Evolutionary conservation across 2,888 invertebrate species (phyloP).

Genomic region (Trachelus tabidus): DNA sequence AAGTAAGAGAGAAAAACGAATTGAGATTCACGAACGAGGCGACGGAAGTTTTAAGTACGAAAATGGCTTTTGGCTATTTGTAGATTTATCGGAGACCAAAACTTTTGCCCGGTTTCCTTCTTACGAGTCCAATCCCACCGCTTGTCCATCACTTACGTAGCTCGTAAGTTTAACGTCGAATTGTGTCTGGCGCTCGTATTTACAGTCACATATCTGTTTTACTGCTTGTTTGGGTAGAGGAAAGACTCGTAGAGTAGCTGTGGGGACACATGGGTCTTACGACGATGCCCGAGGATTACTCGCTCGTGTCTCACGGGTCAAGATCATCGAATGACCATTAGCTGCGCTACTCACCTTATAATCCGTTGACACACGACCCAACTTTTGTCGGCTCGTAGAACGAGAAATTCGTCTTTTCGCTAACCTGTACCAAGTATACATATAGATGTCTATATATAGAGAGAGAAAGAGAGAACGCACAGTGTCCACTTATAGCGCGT

Average conservation of each 20-base stretch:
- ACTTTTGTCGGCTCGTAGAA: constrained; percentile 4
- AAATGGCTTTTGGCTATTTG: neutral
- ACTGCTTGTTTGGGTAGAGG: constrained; percentile 21
- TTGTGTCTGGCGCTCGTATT: constrained; percentile 25
- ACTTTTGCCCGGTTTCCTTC: neutral
- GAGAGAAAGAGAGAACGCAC: neutral
- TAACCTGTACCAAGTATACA: neutral
- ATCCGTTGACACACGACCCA: constrained; percentile 45
- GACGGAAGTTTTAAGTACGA: neutral
- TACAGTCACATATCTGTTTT: constrained; percentile 45
- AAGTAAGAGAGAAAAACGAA: neutral
- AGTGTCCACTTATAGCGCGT: neutral
- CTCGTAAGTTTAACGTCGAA: neutral
- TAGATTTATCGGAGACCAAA: neutral
- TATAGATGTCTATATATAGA: neutral
- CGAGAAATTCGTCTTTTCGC: neutral
- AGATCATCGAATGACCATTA: constrained; percentile 53
- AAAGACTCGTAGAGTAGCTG: neutral
- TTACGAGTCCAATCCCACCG: neutral
- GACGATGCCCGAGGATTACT: constrained; percentile 42
- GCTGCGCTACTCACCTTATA: constrained; percentile 51
- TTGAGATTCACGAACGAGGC: neutral
- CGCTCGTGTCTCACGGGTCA: constrained; percentile 59
- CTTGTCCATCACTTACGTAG: neutral
- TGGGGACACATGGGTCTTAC: neutral